A percentile compares a stretch with the other conserved stretches of the same genome.
Evolutionary conservation across 2,888 invertebrate genomes (phyloP).

Genomic region (Laspeyria flexula): DNA sequence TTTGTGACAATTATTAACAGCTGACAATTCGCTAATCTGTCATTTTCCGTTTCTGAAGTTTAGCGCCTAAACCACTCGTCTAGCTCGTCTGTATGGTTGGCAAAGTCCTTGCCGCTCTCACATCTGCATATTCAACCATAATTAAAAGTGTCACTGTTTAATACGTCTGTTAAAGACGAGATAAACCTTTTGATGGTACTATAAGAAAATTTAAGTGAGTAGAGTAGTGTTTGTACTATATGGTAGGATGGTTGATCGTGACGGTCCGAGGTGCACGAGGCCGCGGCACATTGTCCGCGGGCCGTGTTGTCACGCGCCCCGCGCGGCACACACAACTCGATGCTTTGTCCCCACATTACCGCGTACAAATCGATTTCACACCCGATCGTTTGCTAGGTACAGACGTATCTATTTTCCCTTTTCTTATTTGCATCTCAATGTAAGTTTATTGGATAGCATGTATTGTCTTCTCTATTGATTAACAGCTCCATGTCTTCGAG

Average conservation of each 20-base stretch:
- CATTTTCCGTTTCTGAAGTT: conserved; percentile 8
- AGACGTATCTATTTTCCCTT: conserved; percentile 67
- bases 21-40: conserved; percentile 1
- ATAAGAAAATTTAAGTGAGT: conserved; percentile 34
- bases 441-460: conserved; percentile 43
- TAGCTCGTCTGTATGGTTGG: too few species aligned
- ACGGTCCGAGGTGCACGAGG: conserved; percentile 62
- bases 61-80: too few species aligned
- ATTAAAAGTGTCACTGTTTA: too few species aligned
- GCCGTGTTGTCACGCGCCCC: conserved; percentile 69
- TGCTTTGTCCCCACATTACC: conserved; percentile 62
- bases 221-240: conserved; percentile 30
- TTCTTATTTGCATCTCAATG: conserved; percentile 66
- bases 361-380: conserved; percentile 76
- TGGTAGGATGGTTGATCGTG: conserved; percentile 61
- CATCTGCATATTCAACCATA: too few species aligned
- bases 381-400: conserved; percentile 55
- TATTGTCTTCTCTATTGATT: conserved; percentile 40
- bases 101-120: too few species aligned
- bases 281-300: conserved; percentile 61
- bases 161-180: too few species aligned
- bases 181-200: too few species aligned
- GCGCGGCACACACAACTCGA: conserved; percentile 56
- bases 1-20: too few species aligned
- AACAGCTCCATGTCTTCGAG: conserved; percentile 36